These are phyloP conservation scores for Eulemur albifrons DNA, from an alignment of 2,797 vertebrate species.

Conservation along the genomic window DNA sequence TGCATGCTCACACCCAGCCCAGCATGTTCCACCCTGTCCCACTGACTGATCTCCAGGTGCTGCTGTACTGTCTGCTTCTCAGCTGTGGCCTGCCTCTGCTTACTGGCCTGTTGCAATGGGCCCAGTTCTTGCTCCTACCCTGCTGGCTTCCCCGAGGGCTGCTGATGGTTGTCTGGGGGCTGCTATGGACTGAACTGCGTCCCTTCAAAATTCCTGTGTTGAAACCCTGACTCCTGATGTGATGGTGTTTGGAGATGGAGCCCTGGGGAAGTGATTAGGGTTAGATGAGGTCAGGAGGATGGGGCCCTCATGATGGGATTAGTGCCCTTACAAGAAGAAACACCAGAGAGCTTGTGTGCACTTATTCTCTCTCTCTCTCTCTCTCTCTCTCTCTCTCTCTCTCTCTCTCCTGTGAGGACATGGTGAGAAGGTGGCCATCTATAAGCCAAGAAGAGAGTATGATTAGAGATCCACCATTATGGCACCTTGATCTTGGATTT, in stretches of 20 bases:
- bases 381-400: not conserved
- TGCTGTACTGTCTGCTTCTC: not conserved
- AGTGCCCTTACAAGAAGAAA: not conserved
- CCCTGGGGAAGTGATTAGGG: not conserved
- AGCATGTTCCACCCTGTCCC: not conserved
- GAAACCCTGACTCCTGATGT: not conserved
- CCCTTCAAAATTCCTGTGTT: not conserved
- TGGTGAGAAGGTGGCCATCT: not conserved
- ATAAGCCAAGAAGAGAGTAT: not conserved
- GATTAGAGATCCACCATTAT: not conserved
- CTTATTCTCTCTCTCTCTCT: not conserved
- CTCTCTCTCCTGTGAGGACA: not conserved
- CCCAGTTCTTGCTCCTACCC: not conserved
- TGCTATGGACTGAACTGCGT: not conserved
- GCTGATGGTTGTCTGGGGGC: not conserved
- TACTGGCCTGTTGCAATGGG: not conserved
- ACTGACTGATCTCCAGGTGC: not conserved
- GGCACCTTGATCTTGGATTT: not conserved
- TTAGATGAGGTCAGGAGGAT: not conserved
- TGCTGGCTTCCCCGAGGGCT: not conserved
- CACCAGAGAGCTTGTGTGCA: not conserved
- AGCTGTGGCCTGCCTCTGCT: not conserved
- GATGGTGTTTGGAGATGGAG: not conserved
- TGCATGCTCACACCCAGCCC: not conserved
- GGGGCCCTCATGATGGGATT: not conserved